Conservation (phyloP, 2,888 invertebrate genomes). For the Agrenia bidenticulata region DNA sequence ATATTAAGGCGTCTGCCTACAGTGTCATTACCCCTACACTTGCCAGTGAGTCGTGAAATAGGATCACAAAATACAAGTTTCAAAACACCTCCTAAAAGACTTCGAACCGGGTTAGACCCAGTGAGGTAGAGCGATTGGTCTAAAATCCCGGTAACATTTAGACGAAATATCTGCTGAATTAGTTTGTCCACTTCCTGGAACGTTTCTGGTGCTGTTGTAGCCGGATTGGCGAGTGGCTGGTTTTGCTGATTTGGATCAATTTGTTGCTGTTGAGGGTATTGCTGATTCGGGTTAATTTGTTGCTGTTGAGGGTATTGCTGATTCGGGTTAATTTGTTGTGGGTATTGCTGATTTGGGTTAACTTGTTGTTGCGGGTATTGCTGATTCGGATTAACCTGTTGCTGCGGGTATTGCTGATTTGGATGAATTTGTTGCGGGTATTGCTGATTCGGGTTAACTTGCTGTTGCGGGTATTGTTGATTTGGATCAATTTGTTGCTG, state of each 20-base stretch:
- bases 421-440: neutral
- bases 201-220: neutral
- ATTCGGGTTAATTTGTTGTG: too few relatives aligned
- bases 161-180: conserved; percentile 1
- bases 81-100: neutral
- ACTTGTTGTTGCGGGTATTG: too few relatives aligned
- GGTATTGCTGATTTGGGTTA: too few relatives aligned
- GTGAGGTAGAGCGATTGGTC: neutral
- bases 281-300: too few relatives aligned
- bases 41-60: neutral
- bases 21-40: neutral
- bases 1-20: neutral
- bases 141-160: neutral
- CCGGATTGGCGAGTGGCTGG: neutral
- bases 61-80: conserved; percentile 9
- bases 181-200: neutral
- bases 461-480: neutral
- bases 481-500: neutral
- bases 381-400: too few relatives aligned
- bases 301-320: too few relatives aligned
- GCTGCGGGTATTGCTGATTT: too few relatives aligned
- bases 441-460: neutral
- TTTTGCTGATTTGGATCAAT: neutral
- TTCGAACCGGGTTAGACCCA: conserved; percentile 1
- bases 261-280: too few relatives aligned